Base-by-base conservation (phyloP, 1,140 invertebrate genomes). In the Eueides isabella region DNA sequence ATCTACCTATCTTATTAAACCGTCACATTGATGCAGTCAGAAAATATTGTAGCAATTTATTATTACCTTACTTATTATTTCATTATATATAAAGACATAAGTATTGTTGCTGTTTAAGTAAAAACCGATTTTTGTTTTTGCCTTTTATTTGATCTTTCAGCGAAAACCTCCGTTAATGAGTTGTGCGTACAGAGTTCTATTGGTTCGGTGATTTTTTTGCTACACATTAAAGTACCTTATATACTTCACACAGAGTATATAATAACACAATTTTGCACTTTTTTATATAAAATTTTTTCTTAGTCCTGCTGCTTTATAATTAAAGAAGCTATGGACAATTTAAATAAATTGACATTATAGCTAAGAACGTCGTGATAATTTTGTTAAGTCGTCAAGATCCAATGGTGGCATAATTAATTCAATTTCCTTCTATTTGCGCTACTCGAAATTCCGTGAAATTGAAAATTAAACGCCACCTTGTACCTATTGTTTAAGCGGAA, bases 361-460 rank as follows among this genome's bases (percentile, higher is more conserved):
- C 38, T 38, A 67, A 66, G 44, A 66, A 48, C 31, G 63, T 55
- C 31, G 41, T 19, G 68, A 33, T 66, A 72, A 72, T 72, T 61
- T 35, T 30, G 38, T 72, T 66, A 72, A 66, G 41, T 72, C 30
- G 28, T 72, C 63, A 72, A 66, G 63, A 65, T 71, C 61, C 33
- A 63, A 41, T 70, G 30, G 33, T 70, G 26, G n/a, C 23, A 31
- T 72, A 72, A 72, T 72, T 72, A 72, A 72, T 72, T 72, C 61
- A 72, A 41, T 72, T 72, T 72, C 41, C 63, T 66, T 31, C 62
- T 66, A 55, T 65, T 29, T 55, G 19, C 29, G 41, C 12, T 61
- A 16, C 41, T 66, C 31, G 23, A 30, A 61, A 66, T 72, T 63
- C 29, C 48, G 16, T 28, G 12, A 35, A 62, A 70, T 62, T 70